Evolutionary conservation across 2,888 invertebrate genomes (phyloP).

Genomic region (Camptogramma bilineatum): DNA sequence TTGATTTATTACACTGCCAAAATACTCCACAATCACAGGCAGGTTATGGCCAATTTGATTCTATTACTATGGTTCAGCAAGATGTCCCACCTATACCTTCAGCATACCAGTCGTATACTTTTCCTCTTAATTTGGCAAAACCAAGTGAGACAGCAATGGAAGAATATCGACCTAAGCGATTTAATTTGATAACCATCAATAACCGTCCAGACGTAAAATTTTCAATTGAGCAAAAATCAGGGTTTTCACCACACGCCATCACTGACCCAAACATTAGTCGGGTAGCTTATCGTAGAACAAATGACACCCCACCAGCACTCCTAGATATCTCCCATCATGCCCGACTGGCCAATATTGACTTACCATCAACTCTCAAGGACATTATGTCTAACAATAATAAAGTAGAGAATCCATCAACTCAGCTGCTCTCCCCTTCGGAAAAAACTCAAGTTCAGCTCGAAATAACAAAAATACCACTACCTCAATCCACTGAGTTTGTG

Average conservation of each 20-base stretch:
- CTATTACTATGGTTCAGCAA: not conserved
- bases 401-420: constrained; percentile 2
- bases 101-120: not conserved
- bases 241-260: not conserved
- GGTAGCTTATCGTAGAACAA: not conserved
- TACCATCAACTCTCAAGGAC: constrained; percentile 6
- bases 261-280: not conserved
- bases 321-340: constrained; percentile 10
- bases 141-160: not conserved
- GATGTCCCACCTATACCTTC: not conserved
- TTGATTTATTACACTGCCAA: constrained; percentile 9
- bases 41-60: constrained; percentile 7
- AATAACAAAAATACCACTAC: constrained; percentile 8
- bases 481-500: constrained; percentile 3
- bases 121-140: constrained; percentile 19
- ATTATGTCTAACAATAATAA: not conserved
- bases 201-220: not conserved
- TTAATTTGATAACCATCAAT: constrained; percentile 4
- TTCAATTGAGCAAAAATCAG: not conserved
- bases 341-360: constrained; percentile 9
- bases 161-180: constrained; percentile 3
- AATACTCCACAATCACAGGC: not conserved
- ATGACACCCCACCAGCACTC: not conserved
- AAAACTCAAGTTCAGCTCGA: constrained; percentile 20
- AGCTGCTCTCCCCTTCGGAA: not conserved